Evolutionary conservation across 2,113 vertebrate species (phyloP), one percentile per base, ranked within the genome.

Genomic region (Mesembrinibis cayennensis): DNA sequence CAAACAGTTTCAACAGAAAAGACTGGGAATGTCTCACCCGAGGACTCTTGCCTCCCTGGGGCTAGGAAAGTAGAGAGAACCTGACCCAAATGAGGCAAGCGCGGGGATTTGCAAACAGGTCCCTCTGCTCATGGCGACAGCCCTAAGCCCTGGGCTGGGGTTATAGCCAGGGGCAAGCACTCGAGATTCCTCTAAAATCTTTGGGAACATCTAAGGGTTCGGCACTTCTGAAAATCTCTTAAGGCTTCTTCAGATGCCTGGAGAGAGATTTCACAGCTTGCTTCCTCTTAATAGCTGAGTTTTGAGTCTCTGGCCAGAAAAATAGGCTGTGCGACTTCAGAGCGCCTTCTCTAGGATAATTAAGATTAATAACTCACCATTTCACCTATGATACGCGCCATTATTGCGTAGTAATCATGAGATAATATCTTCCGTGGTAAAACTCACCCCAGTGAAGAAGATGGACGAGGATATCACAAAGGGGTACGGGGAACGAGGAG

Each of bases 61-160:
- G 96, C 84, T 96, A 96, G 96, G 93, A 97, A 96, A 96, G 95
- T 16, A 36, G 11, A 87, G 89, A 97, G 85, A 96, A 82, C 93
- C 87, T 90, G 92, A 61, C 84, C 78, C 74, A 73, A 59, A 82
- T 96, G 96, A 97, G 71, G 93, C 93, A 96, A 96, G 89, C 2
- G 3, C 1, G 38, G 55, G 61, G 90, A 92, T 80, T 76, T 90
- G 84, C 95, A 96, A 96, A 95, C 93, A 95, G 93, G 93, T 94
- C 94, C 96, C 95, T 91, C 95, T 96, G 92, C 96, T 90, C 53
- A 11, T 3, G 62, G 87, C 7, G 40, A 96, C 91, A 93, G 63
- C 91, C 80, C 80, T 81, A 59, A 96, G 94, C 94, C 82, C 87
- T 82, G 82, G 84, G 91, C 91, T 96, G 81, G 87, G 62, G 85